Percentiles rank a stretch among this genome's conserved stretches.
These are phyloP conservation scores for Ivindomyrus marchei DNA, from an alignment of 2,113 vertebrate genomes.

Conservation along the genomic window DNA sequence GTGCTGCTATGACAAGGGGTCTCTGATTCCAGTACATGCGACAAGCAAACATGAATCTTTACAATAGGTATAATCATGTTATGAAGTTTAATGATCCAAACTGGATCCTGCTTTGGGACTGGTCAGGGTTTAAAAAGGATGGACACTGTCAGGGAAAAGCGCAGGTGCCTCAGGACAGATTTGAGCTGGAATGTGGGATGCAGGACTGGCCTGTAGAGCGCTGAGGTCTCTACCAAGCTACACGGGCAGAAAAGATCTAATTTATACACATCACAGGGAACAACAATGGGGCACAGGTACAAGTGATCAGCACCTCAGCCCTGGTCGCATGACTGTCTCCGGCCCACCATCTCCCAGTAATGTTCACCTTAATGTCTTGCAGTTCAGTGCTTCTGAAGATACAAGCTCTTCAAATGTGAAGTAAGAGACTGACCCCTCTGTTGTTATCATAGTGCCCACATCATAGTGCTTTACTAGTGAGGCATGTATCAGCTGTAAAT, in stretches of 20 bases:
- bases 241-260: background rate
- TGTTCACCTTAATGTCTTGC: background rate
- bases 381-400: background rate
- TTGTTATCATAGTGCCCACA: background rate
- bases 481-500: background rate
- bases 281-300: background rate
- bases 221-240: background rate
- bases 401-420: background rate
- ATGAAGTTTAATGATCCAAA: background rate
- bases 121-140: background rate
- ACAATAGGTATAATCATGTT: background rate
- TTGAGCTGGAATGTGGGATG: background rate
- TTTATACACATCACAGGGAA: background rate
- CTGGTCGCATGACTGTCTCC: background rate
- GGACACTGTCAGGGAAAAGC: background rate
- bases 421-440: background rate
- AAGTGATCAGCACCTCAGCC: background rate
- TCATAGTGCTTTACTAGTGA: background rate
- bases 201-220: background rate
- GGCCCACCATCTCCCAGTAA: background rate
- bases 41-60: background rate
- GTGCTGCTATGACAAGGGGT: background rate
- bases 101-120: background rate
- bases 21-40: background rate
- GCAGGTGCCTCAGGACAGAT: background rate